phyloP scores from a whole-genome alignment of 2,797 vertebrate genomes.

The Carduelis carduelis region DNA sequence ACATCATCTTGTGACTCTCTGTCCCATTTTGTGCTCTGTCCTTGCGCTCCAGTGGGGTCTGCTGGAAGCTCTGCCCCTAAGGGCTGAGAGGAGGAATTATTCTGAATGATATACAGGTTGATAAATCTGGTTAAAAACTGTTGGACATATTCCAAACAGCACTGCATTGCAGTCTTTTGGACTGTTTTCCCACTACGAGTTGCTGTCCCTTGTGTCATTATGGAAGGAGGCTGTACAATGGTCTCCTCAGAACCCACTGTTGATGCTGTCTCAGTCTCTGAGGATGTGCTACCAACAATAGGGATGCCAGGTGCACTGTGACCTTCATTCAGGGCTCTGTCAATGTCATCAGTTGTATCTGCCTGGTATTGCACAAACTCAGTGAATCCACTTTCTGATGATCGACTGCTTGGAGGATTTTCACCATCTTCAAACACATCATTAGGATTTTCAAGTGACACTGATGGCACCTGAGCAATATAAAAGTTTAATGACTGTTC shows the following conservation, averaged over 20 bases:
- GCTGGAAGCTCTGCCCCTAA: conserved; percentile 55
- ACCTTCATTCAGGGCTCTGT: conserved; percentile 68
- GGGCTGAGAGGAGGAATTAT: conserved; percentile 63
- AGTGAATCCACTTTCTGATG: conserved; percentile 91
- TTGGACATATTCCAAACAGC: conserved; percentile 94
- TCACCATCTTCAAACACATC: conserved; percentile 89
- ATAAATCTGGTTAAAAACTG: conserved; percentile 92
- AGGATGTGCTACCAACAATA: conserved; percentile 71
- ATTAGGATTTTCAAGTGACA: conserved; percentile 75
- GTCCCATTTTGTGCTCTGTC: conserved; percentile 65
- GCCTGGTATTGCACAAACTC: conserved; percentile 94
- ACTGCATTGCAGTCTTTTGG: conserved; percentile 97
- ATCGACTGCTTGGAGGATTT: conserved; percentile 79
- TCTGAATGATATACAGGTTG: conserved; percentile 85
- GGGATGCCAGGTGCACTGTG: conserved; percentile 55
- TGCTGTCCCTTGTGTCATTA: conserved; percentile 56
- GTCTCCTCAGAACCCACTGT: conserved; percentile 81
- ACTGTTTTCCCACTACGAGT: conserved; percentile 75
- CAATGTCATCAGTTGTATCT: conserved; percentile 80
- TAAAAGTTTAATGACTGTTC: neutral
- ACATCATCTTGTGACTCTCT: conserved; percentile 66
- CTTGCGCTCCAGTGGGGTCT: conserved; percentile 58
- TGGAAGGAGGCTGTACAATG: conserved; percentile 64
- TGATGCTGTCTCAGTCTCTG: conserved; percentile 79
- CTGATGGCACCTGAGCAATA: conserved; percentile 67